A percentile compares a stretch with the other conserved stretches of the same genome.
These are phyloP conservation scores for Cyanistes caeruleus DNA, from an alignment of 2,113 vertebrate species.

Conservation along the genomic window DNA sequence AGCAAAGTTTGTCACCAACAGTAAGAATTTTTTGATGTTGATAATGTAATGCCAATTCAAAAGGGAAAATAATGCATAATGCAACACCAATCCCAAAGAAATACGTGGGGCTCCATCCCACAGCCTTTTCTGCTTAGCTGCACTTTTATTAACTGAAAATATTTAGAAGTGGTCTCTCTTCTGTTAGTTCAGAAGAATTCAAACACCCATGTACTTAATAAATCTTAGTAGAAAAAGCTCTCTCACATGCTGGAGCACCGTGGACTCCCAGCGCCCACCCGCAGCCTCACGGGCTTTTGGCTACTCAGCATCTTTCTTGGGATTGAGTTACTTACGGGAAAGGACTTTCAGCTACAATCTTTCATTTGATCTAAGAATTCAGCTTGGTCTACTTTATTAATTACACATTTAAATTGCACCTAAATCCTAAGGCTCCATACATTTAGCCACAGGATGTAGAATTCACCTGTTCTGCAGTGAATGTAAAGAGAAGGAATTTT, in stretches of 20 bases:
- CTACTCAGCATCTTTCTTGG: conserved; percentile 6
- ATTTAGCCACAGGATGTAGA: background rate
- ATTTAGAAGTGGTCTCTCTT: conserved; percentile 14
- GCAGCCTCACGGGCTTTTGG: background rate
- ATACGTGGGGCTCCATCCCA: conserved; percentile 20
- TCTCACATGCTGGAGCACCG: background rate
- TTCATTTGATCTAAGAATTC: background rate
- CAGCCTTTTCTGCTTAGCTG: conserved; percentile 40
- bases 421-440: background rate
- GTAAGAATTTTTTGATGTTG: conserved; percentile 9
- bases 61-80: background rate
- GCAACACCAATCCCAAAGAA: conserved; percentile 36
- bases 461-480: background rate
- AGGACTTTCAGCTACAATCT: background rate
- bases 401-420: background rate
- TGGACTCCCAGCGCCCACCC: background rate
- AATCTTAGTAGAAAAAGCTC: background rate
- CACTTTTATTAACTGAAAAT: conserved; percentile 36
- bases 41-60: background rate
- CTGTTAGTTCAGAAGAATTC: conserved; percentile 10
- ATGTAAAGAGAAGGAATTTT: background rate
- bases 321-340: conserved; percentile 19
- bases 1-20: background rate
- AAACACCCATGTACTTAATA: conserved; percentile 15
- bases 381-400: background rate